Evolutionary conservation across 2,888 invertebrate species (phyloP), one percentile per base, ranked within the genome.

Genomic region (Anorthoa munda): DNA sequence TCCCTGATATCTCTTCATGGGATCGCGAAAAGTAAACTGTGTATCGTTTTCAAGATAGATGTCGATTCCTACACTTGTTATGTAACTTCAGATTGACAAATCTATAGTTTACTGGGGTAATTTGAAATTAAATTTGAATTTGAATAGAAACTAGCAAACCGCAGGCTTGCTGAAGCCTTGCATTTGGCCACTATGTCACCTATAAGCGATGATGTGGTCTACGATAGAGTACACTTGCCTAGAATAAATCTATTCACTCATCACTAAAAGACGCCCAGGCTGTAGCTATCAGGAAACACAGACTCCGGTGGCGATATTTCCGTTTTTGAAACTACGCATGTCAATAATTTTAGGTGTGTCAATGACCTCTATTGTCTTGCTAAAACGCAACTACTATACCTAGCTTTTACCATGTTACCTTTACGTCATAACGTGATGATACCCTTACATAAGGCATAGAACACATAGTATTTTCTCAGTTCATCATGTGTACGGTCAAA

Each of bases 401-500:
- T 59, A 69, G 58, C 39, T 65, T 63, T 69, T 58, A 66, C 18
- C 48, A 39, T 48, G 58, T 70, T 64, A 74, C 70, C 56, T 31
- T 85, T 81, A 81, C 79, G 59, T 86, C 78, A 82, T 70, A 61
- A 69, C 53, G 39, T 66, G 71, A 75, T 71, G 70, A 65, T 74
- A 51, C 64, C 64, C 63, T 84, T 86, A 79, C 69, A 82, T 86
- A 80, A 83, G 64, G 55, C 13, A 46, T 50, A 58, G 64, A 74
- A 71, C 64, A 68, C 74, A 66, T 74, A 70, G 75, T 45, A 77
- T 82, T 79, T 82, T 80, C 78, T 77, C 72, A 70, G 63, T 80
- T 73, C 68, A 78, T 81, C 81, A 84, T 83, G 75, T 77, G 82
- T 78, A 70, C 66, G 21, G 80, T 71, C 74, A 73, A 85, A 83